Conservation (phyloP, 2,888 invertebrate species). For the Drosophila atripex region DNA sequence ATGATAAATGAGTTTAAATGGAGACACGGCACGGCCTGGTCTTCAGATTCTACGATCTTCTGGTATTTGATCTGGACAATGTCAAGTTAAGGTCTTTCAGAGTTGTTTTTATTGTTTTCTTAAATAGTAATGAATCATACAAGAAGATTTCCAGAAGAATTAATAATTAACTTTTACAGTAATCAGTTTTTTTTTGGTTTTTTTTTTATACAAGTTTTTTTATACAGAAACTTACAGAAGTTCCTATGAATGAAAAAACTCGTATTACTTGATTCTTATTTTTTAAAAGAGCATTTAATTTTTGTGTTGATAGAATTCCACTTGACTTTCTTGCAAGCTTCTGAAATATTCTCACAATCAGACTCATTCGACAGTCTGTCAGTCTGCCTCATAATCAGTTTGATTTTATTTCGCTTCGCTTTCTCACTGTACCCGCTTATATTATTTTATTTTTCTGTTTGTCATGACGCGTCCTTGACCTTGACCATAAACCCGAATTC, state of each 20-base stretch:
- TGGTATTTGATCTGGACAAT: conserved; percentile 33
- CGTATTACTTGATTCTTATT: too few species aligned
- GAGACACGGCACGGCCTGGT: conserved; percentile 23
- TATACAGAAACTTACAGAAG: too few species aligned
- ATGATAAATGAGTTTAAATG: conserved; percentile 42
- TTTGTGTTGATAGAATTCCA: not conserved
- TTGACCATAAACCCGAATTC: conserved; percentile 67
- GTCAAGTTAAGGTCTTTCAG: conserved; percentile 33
- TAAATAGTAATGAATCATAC: not conserved
- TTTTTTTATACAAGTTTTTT: too few species aligned
- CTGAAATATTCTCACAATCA: conserved; percentile 1
- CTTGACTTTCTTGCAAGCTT: conserved; percentile 9
- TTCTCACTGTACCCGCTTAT: conserved; percentile 21
- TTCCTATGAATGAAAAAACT: too few species aligned
- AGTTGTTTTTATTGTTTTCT: too few species aligned
- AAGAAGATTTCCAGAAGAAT: not conserved
- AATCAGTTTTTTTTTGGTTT: not conserved
- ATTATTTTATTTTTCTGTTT: conserved; percentile 23
- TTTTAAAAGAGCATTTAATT: not conserved
- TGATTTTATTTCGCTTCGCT: conserved; percentile 37
- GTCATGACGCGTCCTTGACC: conserved; percentile 67
- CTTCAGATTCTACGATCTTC: conserved; percentile 12
- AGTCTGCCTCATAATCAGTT: conserved; percentile 44
- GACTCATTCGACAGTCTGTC: conserved; percentile 31
- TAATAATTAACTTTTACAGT: not conserved